Percentiles rank a stretch among this genome's conserved stretches.
Evolutionary conservation across 2,888 invertebrate genomes (phyloP).

Genomic region (Bembecia ichneumoniformis): DNA sequence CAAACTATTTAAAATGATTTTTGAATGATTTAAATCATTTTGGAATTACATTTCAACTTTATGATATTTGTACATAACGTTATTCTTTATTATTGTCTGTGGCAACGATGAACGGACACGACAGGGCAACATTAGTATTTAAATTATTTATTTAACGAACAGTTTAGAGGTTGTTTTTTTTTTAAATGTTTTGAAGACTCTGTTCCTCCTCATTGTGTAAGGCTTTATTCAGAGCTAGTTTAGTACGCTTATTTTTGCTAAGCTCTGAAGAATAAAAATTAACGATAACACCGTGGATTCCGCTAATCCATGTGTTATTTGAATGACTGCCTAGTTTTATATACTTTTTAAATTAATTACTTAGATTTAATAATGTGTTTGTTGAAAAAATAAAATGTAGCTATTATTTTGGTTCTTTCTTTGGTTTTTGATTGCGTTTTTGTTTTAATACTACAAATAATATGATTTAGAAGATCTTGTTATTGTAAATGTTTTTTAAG

Average conservation of each 20-base stretch:
- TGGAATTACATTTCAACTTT: neutral
- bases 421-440: slow-evolving; percentile 1
- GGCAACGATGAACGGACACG: slow-evolving; percentile 1
- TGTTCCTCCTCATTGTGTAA: slow-evolving; percentile 45
- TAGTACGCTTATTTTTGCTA: slow-evolving; percentile 62
- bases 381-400: slow-evolving; percentile 15
- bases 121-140: slow-evolving; percentile 8
- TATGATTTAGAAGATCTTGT: neutral
- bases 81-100: neutral
- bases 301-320: slow-evolving; percentile 56
- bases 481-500: slow-evolving; percentile 24
- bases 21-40: neutral
- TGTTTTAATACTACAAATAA: neutral
- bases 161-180: no score
- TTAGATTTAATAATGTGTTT: slow-evolving; percentile 31
- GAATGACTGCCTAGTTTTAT: slow-evolving; percentile 70
- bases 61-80: neutral
- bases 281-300: neutral
- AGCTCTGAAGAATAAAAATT: slow-evolving; percentile 2
- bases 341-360: slow-evolving; percentile 53
- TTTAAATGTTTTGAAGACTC: slow-evolving; percentile 16
- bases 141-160: slow-evolving; percentile 21
- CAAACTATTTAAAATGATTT: no score
- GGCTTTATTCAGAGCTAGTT: slow-evolving; percentile 46
- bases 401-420: slow-evolving; percentile 11